phyloP scores from a whole-genome alignment of 2,888 invertebrate genomes.

The Alitta virens region DNA sequence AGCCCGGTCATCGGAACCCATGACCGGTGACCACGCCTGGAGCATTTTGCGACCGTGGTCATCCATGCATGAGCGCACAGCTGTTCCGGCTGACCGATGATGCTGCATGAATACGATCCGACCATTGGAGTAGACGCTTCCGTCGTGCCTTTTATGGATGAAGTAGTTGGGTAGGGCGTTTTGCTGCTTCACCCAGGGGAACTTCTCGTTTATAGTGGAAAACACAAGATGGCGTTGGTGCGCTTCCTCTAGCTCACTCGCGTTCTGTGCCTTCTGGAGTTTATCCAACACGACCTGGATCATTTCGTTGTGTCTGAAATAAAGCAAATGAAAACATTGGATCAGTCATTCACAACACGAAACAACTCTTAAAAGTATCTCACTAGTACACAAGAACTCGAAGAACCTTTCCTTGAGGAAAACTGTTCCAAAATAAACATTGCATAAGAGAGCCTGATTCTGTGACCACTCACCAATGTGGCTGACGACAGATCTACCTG shows the following conservation, averaged over 20 bases:
- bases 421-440: no score
- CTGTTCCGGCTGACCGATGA: slow-evolving; percentile 11
- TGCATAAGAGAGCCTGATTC: no score
- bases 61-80: slow-evolving; percentile 3
- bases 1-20: slow-evolving; percentile 3
- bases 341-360: no score
- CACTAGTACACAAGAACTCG: no score
- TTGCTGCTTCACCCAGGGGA: slow-evolving; percentile 5
- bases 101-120: slow-evolving; percentile 13
- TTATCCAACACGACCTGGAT: neutral
- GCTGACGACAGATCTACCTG: no score
- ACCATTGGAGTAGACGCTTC: neutral
- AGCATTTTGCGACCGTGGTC: neutral
- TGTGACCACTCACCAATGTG: no score
- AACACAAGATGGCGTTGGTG: neutral
- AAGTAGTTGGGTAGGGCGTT: slow-evolving; percentile 17
- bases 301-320: slow-evolving; percentile 5
- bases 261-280: neutral
- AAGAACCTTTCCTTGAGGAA: no score
- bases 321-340: neutral
- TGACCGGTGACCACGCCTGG: slow-evolving; percentile 6
- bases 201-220: neutral
- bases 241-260: neutral
- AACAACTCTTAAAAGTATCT: no score
- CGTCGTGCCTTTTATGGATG: neutral